phyloP scores from a whole-genome alignment of 2,888 invertebrate genomes.

The Frankliniella fusca region DNA sequence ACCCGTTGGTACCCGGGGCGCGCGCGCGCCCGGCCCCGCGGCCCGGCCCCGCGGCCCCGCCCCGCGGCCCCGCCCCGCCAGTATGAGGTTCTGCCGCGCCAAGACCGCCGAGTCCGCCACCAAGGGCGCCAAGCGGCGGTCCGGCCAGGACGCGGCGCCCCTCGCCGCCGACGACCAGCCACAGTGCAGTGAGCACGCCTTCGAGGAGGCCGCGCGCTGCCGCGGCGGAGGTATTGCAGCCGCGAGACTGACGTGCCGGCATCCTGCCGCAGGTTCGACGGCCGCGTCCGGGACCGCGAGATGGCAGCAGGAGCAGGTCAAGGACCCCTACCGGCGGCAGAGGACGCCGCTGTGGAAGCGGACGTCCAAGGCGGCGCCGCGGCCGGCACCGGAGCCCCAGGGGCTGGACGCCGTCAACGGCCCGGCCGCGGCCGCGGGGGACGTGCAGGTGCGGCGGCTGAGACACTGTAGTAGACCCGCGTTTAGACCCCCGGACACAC shows the following conservation, averaged over 20 bases:
- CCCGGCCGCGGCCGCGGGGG: not conserved
- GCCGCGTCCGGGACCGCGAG: not conserved
- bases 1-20: too few species aligned
- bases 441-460: not conserved
- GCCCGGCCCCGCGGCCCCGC: too few species aligned
- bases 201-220: not conserved
- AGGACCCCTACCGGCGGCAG: slow-evolving; percentile 15
- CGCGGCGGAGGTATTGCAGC: not conserved
- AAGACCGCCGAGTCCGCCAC: not conserved
- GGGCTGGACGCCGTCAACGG: not conserved
- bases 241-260: not conserved
- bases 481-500: not conserved
- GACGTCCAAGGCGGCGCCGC: not conserved
- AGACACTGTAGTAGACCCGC: not conserved
- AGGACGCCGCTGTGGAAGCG: slow-evolving; percentile 3
- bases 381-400: not conserved
- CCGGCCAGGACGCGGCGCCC: not conserved
- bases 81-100: not conserved
- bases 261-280: not conserved
- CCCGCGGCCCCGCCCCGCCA: not conserved
- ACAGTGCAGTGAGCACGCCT: not conserved
- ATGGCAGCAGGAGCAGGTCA: slow-evolving; percentile 5
- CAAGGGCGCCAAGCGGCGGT: not conserved
- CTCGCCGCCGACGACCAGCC: not conserved
- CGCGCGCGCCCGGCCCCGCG: too few species aligned